Evolutionary conservation across 2,888 invertebrate genomes (phyloP), one percentile per base, ranked within the genome.

Genomic region (Amiota communis): DNA sequence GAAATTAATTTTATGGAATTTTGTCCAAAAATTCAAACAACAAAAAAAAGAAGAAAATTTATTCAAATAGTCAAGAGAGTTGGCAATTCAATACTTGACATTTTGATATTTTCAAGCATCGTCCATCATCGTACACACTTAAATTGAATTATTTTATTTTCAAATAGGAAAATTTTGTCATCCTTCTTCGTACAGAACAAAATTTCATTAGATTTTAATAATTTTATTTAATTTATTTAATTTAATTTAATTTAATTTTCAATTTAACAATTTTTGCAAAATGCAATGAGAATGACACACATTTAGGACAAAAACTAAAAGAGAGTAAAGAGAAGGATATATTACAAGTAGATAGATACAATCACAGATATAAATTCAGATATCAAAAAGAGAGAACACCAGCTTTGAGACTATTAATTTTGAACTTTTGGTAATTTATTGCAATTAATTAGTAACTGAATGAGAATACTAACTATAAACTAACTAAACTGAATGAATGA

Each of bases 1-100:
- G 76, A 83, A 84, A 81, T 83, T 84, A 84, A 81, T 83, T 82
- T 79, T 78, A 79, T 81, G 78, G 78, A 80, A 83, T 83, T 80
- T 83, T 81, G 78, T 81, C 81, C 81, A 81, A n/a, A 59, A 81
- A 78, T 80, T 51, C 48, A 47, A 65, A 48, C n/a, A n/a, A n/a
- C n/a, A 10, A 17, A n/a, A 15, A 59, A 15, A 15, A 15, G 17
- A 2, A 51, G 1, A 8, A 6, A 2, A 36, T 36, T 2, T 36
- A 36, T 36, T 36, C 36, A 36, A 36, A 36, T 36, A 36, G 36
- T 36, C 36, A 36, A 36, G 36, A 36, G 36, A 36, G 2, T 2
- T 2, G 6, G 4, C 3, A 36, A 36, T 36, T 6, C 36, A 36
- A 36, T 36, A 36, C 0, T 6, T 36, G 36, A 36, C 36, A 36